Conservation (phyloP, 2,113 vertebrate species). For the Sus scrofa region T2T-Sscrofa CM000819.6:89004501-89005000, state of each 20-base stretch:
- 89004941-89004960: too few relatives aligned
- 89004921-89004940: neutral
- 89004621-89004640: neutral
- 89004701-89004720: neutral
- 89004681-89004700: neutral
- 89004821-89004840: neutral
- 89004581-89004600: neutral
- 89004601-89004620: neutral
- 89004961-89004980: too few relatives aligned
- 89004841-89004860: constrained; percentile 31
- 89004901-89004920: neutral
- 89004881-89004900: neutral
- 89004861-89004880: neutral
- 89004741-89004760: neutral
- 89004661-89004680: neutral
- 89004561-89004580: too few relatives aligned
- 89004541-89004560: too few relatives aligned
- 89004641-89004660: neutral
- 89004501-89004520: too few relatives aligned
- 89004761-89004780: neutral
- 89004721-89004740: neutral
- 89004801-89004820: neutral
- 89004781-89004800: constrained; percentile 36
- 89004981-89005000: too few relatives aligned
- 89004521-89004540: too few relatives aligned